These are phyloP conservation scores for Nycticorax nycticorax DNA, from an alignment of 2,113 vertebrate species.

Conservation along the genomic window DNA sequence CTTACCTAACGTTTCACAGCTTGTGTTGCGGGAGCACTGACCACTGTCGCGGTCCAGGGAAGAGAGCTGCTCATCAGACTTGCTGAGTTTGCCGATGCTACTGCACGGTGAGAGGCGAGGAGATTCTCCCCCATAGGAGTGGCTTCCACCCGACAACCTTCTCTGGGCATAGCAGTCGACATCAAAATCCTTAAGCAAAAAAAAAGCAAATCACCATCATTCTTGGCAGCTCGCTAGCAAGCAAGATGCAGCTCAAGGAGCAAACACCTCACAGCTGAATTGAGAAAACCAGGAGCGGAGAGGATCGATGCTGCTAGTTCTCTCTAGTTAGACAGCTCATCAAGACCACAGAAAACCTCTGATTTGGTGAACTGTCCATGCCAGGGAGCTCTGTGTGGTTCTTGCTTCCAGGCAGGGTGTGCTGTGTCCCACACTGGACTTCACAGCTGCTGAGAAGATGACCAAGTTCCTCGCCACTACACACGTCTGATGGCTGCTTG, in stretches of 20 bases:
- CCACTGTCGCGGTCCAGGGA: conserved; percentile 95
- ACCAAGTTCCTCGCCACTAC: accelerated
- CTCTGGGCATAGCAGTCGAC: conserved; percentile 89
- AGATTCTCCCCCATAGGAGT: conserved; percentile 92
- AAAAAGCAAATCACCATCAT: not conserved
- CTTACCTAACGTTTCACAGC: conserved; percentile 97
- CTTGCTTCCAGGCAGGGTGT: not conserved
- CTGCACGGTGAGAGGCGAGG: conserved; percentile 93
- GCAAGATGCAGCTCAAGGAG: not conserved
- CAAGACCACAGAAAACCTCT: not conserved
- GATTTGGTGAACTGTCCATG: not conserved
- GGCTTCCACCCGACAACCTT: conserved; percentile 93
- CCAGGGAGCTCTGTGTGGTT: not conserved
- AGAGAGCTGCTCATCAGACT: conserved; percentile 95
- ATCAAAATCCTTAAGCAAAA: conserved; percentile 84
- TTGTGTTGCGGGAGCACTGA: conserved; percentile 97
- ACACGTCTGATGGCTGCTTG: not conserved
- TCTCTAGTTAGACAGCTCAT: not conserved
- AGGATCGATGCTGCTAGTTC: not conserved
- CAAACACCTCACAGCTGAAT: not conserved
- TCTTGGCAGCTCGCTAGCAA: not conserved
- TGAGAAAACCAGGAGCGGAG: not conserved
- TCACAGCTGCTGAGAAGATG: not conserved
- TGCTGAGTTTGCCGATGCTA: conserved; percentile 97
- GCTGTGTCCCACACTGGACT: not conserved